Evolutionary conservation across 2,113 vertebrate genomes (phyloP).

Genomic region (Morone saxatilis): DNA sequence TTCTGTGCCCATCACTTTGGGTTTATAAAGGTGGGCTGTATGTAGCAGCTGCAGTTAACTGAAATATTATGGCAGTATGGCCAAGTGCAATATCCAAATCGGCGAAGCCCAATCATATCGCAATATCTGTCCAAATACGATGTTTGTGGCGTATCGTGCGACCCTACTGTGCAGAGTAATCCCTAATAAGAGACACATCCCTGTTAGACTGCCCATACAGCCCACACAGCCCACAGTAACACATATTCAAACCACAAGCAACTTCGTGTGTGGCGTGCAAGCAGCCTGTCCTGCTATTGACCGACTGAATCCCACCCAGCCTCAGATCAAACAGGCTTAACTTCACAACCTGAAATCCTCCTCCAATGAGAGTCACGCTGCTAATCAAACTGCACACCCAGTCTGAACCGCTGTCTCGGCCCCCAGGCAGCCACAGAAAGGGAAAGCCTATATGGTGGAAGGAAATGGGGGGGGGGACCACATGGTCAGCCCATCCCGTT

Average conservation of each 20-base stretch:
- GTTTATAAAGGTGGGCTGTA: not conserved
- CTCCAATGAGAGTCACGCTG: conserved; percentile 1
- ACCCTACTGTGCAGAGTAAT: too few species aligned
- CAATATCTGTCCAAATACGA: too few species aligned
- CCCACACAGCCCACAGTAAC: not conserved
- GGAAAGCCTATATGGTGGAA: conserved; percentile 41
- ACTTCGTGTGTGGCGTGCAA: not conserved
- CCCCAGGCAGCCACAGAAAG: conserved; percentile 23
- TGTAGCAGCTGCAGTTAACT: not conserved
- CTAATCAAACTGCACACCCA: conserved; percentile 16
- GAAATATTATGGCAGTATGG: not conserved
- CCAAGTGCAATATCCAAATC: too few species aligned
- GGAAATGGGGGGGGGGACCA: conserved; percentile 77
- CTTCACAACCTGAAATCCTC: conserved; percentile 24
- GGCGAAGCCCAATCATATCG: too few species aligned
- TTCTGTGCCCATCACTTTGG: not conserved
- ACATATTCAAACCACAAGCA: not conserved
- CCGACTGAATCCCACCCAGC: not conserved
- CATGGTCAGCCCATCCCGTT: conserved; percentile 82
- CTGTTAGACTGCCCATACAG: not conserved
- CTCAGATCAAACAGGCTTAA: not conserved
- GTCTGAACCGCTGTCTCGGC: conserved; percentile 16
- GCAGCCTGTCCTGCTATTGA: not conserved
- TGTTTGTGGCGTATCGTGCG: too few species aligned
- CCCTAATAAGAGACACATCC: not conserved